Percentiles rank a stretch among this genome's conserved stretches.
These are phyloP conservation scores for Whitmania pigra DNA, from an alignment of 1,140 invertebrate genomes.

Conservation along the genomic window DNA sequence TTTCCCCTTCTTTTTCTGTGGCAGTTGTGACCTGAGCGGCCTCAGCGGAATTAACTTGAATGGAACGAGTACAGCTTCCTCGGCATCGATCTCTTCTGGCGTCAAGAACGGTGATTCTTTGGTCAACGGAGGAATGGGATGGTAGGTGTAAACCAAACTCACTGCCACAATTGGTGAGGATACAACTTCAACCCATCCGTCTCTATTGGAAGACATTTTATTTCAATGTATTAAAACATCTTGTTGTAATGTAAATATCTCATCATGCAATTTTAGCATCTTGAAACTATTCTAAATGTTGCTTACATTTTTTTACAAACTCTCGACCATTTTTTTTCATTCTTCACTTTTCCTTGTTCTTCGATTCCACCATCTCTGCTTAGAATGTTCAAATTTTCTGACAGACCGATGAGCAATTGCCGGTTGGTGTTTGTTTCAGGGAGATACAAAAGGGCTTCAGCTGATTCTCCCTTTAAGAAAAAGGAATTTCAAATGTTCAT, in stretches of 20 bases:
- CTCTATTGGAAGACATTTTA: conserved; percentile 40
- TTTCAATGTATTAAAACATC: too few relatives aligned
- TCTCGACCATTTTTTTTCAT: conserved; percentile 64
- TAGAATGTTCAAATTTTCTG: conserved; percentile 73
- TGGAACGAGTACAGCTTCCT: conserved; percentile 76
- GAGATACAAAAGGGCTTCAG: conserved; percentile 73
- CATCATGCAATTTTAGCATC: neutral
- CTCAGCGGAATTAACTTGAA: conserved; percentile 55
- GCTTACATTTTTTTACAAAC: conserved; percentile 57
- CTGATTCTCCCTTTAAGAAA: conserved; percentile 59
- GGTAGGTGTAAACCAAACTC: conserved; percentile 77
- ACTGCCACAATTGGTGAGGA: conserved; percentile 80
- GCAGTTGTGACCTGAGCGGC: conserved; percentile 5
- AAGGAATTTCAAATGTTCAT: conserved; percentile 21
- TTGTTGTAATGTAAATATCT: neutral
- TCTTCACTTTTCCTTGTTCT: conserved; percentile 34
- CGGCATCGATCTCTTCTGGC: conserved; percentile 42
- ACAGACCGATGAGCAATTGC: conserved; percentile 65
- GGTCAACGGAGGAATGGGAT: conserved; percentile 62
- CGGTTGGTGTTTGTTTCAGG: conserved; percentile 79
- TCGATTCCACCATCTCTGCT: conserved; percentile 54
- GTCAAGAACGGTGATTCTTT: neutral
- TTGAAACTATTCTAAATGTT: neutral
- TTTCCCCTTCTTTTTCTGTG: conserved; percentile 20
- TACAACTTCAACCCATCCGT: conserved; percentile 90